Base-by-base conservation (phyloP, 2,888 invertebrate genomes). In the Sepioteuthis lessoniana region DNA sequence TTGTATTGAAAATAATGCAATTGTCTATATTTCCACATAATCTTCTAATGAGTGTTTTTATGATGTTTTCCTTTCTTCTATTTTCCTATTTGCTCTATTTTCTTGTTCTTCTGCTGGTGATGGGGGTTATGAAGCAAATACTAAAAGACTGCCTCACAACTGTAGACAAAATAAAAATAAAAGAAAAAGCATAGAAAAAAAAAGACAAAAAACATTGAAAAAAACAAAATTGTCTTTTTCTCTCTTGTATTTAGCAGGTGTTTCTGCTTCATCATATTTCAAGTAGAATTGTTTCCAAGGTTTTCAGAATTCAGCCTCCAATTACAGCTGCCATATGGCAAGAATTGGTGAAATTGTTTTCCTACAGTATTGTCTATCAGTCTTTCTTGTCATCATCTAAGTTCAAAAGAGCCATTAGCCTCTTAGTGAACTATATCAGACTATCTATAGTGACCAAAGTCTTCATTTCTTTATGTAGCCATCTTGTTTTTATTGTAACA, bases 271-370 rank as follows among this genome's bases (percentile, higher is more conserved):
- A 76, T 76, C 13, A 10, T n/a, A n/a, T 76, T 16, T 76, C 76
- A 19, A 76, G 76, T 76, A n/a, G 10, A 76, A 76, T 76, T 4
- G 21, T n/a, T 76, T n/a, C n/a, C 76, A 76, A 76, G 76, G 76
- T 76, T 76, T n/a, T 76, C n/a, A 76, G 76, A 76, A 76, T 76
- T 76, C n/a, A 10, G n/a, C 76, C 76, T 76, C 76, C n/a, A n/a
- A 76, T n/a, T n/a, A 76, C 76, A 76, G 31, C 76, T 76, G 76
- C 76, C 16, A 76, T n/a, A 13, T n/a, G n/a, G 31, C 76, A n/a
- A n/a, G n/a, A 76, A 76, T 76, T n/a, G n/a, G 5, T 76, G n/a
- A n/a, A 76, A 76, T 60, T 31, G n/a, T 10, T 76, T 76, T n/a
- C n/a, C n/a, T 76, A 0, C 76, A n/a, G 10, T 76, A n/a, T n/a